Percentiles rank a stretch among this genome's conserved stretches.
These are phyloP conservation scores for Hyppa rectilinea DNA, from an alignment of 2,888 invertebrate genomes.

Conservation along the genomic window DNA sequence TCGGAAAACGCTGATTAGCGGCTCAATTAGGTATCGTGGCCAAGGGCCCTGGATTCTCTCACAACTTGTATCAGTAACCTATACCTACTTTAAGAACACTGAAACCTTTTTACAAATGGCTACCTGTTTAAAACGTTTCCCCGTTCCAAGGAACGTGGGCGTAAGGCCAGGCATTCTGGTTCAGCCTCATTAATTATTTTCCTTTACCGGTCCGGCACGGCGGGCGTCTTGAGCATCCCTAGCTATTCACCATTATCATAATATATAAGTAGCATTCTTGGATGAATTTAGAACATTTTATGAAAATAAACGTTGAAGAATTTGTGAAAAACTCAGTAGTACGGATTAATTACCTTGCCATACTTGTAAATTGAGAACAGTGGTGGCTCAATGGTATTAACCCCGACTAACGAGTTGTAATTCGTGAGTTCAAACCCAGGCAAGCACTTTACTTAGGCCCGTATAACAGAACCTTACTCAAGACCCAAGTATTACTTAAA, in stretches of 20 bases:
- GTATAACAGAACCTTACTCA: too few relatives aligned
- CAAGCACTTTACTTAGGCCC: too few relatives aligned
- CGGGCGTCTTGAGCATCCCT: neutral
- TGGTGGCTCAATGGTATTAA: too few relatives aligned
- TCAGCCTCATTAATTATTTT: conserved; percentile 30
- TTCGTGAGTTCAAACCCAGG: too few relatives aligned
- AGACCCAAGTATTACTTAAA: too few relatives aligned
- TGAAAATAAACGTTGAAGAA: neutral
- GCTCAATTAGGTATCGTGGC: too few relatives aligned
- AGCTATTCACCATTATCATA: neutral
- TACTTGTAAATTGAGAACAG: too few relatives aligned
- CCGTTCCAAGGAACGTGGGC: conserved; percentile 1
- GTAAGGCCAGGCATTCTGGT: conserved; percentile 1
- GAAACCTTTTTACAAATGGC: conserved; percentile 5
- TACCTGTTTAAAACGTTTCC: neutral
- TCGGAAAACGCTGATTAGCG: too few relatives aligned
- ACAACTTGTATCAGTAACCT: neutral
- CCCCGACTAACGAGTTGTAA: too few relatives aligned
- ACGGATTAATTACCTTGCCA: neutral
- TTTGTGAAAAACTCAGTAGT: neutral
- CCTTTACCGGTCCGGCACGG: neutral
- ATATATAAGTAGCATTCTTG: conserved; percentile 1
- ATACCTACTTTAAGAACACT: neutral
- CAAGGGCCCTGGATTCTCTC: too few relatives aligned
- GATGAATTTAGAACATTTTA: neutral